A percentile compares a stretch with the other conserved stretches of the same genome.
These are phyloP conservation scores for Rhabdornis inornatus DNA, from an alignment of 2,113 vertebrate genomes.

Conservation along the genomic window DNA sequence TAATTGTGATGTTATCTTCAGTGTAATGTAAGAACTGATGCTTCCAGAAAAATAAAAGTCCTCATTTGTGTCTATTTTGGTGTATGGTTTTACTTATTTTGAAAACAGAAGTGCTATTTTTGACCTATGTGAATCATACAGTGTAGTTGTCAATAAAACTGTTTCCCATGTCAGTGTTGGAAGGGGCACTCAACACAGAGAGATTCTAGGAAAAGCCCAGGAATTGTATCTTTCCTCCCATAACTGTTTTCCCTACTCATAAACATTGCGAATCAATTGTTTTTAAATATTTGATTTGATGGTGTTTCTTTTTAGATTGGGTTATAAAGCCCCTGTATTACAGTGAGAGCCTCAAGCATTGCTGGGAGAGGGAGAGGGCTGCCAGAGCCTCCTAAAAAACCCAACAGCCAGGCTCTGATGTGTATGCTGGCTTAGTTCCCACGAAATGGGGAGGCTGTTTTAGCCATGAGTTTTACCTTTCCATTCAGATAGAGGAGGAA, in stretches of 20 bases:
- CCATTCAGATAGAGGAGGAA: not conserved
- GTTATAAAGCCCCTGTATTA: fast-evolving
- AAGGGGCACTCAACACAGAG: not conserved
- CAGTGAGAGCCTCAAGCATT: not conserved
- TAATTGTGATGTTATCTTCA: not conserved
- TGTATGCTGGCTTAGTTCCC: not conserved
- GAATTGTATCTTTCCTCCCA: not conserved
- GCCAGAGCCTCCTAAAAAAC: not conserved
- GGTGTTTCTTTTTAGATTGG: not conserved
- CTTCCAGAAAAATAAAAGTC: not conserved
- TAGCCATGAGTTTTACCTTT: not conserved
- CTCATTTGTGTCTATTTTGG: not conserved
- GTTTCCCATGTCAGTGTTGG: not conserved
- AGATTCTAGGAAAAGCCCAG: not conserved
- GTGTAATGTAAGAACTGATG: not conserved
- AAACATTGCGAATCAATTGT: not conserved
- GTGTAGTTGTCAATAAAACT: not conserved
- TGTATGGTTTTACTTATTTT: not conserved
- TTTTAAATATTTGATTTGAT: not conserved
- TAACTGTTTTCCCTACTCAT: not conserved
- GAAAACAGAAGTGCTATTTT: not conserved
- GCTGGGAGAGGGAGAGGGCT: not conserved
- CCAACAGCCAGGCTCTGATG: not conserved
- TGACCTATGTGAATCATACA: not conserved
- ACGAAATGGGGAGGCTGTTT: fast-evolving